Conservation (phyloP, 2,888 invertebrate genomes). For the Pristionchus entomophagus region DNA sequence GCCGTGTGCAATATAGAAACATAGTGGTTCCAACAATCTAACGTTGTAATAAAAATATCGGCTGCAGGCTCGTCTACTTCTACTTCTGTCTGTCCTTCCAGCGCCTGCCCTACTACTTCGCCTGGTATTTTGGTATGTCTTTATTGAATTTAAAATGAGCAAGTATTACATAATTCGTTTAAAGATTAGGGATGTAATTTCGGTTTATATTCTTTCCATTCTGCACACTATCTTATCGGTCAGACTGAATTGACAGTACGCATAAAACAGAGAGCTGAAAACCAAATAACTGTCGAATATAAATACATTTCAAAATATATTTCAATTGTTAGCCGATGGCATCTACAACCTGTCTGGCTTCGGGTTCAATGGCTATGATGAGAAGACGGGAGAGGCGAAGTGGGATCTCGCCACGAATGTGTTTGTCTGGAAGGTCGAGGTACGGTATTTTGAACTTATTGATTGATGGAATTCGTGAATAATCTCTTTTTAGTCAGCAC, state of each 20-base stretch:
- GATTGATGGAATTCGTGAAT: background rate
- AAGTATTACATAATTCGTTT: too few relatives aligned
- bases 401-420: slow-evolving; percentile 96
- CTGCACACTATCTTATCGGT: too few relatives aligned
- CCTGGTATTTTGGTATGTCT: slow-evolving; percentile 73
- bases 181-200: too few relatives aligned
- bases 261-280: too few relatives aligned
- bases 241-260: too few relatives aligned
- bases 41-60: too few relatives aligned
- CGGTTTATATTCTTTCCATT: background rate
- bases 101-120: slow-evolving; percentile 76
- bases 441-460: slow-evolving; percentile 74
- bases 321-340: slow-evolving; percentile 84
- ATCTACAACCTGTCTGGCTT: slow-evolving; percentile 95
- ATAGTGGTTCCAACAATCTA: too few relatives aligned
- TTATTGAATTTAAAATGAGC: background rate
- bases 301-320: too few relatives aligned
- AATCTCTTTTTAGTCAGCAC: slow-evolving; percentile 82
- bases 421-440: slow-evolving; percentile 90
- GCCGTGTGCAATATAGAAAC: too few relatives aligned
- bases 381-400: slow-evolving; percentile 82
- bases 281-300: too few relatives aligned
- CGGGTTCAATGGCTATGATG: slow-evolving; percentile 88
- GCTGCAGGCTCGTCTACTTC: slow-evolving; percentile 47
- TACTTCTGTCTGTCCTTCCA: slow-evolving; percentile 67